Percentiles rank a stretch among this genome's conserved stretches.
Evolutionary conservation across 1,140 invertebrate species (phyloP).

Genomic region (Lethrus apterus): DNA sequence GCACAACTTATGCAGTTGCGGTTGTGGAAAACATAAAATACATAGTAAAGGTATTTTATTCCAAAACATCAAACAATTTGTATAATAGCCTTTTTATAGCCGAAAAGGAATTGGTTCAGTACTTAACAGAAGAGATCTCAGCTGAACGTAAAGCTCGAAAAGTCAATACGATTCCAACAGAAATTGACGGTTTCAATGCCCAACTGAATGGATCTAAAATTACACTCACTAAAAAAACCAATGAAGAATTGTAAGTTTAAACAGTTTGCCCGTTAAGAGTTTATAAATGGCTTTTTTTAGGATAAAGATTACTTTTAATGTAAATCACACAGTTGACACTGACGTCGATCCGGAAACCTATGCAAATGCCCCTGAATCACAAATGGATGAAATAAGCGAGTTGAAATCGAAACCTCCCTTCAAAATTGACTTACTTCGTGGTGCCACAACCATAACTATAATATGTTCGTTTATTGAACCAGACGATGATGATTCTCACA

Average conservation of each 20-base stretch:
- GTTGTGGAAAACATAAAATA: constrained; percentile 48
- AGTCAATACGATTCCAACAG: constrained; percentile 60
- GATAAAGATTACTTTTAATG: constrained; percentile 72
- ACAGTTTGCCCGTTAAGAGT: no score
- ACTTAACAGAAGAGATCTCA: constrained; percentile 80
- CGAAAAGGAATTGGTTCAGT: constrained; percentile 78
- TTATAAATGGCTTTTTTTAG: no score
- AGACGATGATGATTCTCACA: constrained; percentile 62
- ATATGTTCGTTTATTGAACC: constrained; percentile 70
- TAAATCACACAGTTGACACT: constrained; percentile 84
- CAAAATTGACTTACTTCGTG: constrained; percentile 70
- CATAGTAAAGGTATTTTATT: constrained; percentile 61
- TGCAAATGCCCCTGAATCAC: no score
- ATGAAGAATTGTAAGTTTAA: constrained; percentile 75
- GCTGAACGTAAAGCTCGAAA: constrained; percentile 75
- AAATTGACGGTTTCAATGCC: constrained; percentile 70
- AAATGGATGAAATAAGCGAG: constrained; percentile 64
- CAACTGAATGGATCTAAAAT: constrained; percentile 72
- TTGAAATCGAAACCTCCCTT: constrained; percentile 84
- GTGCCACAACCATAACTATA: constrained; percentile 69
- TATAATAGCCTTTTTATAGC: constrained; percentile 46
- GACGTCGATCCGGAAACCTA: constrained; percentile 60
- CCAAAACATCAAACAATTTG: background rate
- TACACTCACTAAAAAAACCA: constrained; percentile 60
- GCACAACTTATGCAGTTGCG: constrained; percentile 52